Conservation (phyloP, 2,888 invertebrate species). For the Nowickia ferox region DNA sequence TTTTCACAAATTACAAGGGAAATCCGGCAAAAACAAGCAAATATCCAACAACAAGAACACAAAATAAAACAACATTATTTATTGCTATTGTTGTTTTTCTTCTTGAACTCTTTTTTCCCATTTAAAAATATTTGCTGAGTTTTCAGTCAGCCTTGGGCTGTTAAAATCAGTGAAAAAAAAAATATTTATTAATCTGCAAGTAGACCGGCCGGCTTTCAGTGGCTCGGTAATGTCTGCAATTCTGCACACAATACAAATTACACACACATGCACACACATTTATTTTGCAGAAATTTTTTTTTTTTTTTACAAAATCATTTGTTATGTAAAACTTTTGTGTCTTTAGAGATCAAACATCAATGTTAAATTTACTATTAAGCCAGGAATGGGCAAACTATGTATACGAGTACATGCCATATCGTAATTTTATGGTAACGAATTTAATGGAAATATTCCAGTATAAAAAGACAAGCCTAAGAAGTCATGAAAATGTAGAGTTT, state of each 20-base stretch:
- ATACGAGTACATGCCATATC: no score
- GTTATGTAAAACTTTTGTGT: constrained; percentile 53
- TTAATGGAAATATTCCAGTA: no score
- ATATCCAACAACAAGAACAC: constrained; percentile 15
- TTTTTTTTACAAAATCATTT: constrained; percentile 28
- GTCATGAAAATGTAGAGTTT: no score
- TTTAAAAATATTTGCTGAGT: constrained; percentile 44
- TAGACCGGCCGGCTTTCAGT: constrained; percentile 65
- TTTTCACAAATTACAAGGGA: constrained; percentile 62
- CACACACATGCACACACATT: background rate
- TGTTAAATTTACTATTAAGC: constrained; percentile 58
- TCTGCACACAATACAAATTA: constrained; percentile 59
- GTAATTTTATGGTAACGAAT: no score
- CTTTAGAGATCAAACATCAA: constrained; percentile 55
- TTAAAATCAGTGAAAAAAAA: constrained; percentile 13
- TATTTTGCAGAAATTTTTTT: background rate
- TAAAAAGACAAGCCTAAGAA: no score
- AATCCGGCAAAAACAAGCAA: constrained; percentile 53
- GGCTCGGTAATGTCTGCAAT: constrained; percentile 72
- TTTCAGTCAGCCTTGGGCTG: constrained; percentile 48
- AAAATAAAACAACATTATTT: constrained; percentile 27
- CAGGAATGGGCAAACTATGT: constrained; percentile 24
- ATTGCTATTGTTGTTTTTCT: constrained; percentile 35
- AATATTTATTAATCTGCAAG: constrained; percentile 52
- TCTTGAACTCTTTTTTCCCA: constrained; percentile 21